Evolutionary conservation across 2,888 invertebrate species (phyloP), one percentile per base, ranked within the genome.

Genomic region (Drosophila neutralis): DNA sequence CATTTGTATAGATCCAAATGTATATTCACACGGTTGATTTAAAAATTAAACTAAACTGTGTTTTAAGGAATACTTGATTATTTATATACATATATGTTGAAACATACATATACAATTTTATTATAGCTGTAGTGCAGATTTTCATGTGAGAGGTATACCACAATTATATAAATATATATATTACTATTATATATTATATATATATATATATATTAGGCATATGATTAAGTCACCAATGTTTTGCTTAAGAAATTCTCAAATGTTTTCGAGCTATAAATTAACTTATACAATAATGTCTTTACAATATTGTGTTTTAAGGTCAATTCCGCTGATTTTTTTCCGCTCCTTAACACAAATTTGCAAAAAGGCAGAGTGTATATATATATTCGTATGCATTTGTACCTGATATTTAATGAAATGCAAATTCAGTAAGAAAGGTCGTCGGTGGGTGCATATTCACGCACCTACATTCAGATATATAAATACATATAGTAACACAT

Each of bases 331-430:
- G 21, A n/a, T 10, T n/a, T 21, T n/a, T 5, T 40, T n/a, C 10
- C 31, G n/a, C 4, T n/a, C 1, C 1, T 40, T 10, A 10, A 40
- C n/a, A n/a, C 4, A 40, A n/a, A 40, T n/a, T 4, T 40, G 4
- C 4, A 40, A 10, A 40, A 21, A 0, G 10, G 5, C 24, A 35
- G 1, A 45, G 21, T 73, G 24, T 58, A 21, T 31, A 42, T 18
- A 53, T 42, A 38, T 21, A 27, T 53, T 57, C 51, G 27, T 35
- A n/a, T 51, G 5, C 8, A 38, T 38, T 56, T 38, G 36, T 36
- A 27, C 36, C 52, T 66, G 45, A 53, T 38, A 21, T 42, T 42
- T 42, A 21, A 66, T 35, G 42, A 24, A 48, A 67, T 18, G 45
- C 13, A 54, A 33, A 2, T 40, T 29, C 21, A 53, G 31, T 7